Conservation (phyloP, 2,888 invertebrate genomes). For the Aphodius granarius region DNA sequence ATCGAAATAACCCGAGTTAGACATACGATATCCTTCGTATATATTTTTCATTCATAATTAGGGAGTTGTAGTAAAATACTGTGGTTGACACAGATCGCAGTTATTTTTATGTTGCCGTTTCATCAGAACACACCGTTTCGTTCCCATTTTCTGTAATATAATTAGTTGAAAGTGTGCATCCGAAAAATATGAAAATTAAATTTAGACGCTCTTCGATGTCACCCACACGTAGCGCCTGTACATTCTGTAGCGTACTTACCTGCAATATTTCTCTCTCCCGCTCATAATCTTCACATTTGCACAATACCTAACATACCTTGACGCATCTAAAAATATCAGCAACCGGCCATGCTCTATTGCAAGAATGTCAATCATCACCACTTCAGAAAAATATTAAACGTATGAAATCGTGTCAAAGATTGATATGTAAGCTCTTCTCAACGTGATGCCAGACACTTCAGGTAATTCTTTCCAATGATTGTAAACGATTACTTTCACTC, state of each 20-base stretch:
- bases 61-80: constrained; percentile 16
- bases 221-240: neutral
- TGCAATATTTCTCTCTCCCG: neutral
- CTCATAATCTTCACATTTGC: neutral
- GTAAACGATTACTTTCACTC: neutral
- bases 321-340: neutral
- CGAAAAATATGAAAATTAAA: constrained; percentile 8
- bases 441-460: neutral
- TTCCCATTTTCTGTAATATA: constrained; percentile 25
- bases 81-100: constrained; percentile 26
- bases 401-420: neutral
- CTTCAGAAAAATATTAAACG: neutral
- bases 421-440: neutral
- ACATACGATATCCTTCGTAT: constrained; percentile 9
- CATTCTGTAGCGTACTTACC: no score
- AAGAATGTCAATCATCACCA: neutral
- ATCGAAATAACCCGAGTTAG: neutral
- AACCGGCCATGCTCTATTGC: neutral
- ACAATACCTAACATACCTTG: neutral
- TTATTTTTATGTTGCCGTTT: constrained; percentile 26
- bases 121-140: constrained; percentile 16
- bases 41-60: constrained; percentile 24
- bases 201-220: neutral
- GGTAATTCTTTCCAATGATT: neutral
- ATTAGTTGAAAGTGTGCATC: constrained; percentile 19